phyloP scores from a whole-genome alignment of 1,140 invertebrate species.

The Cyrtorhinus lividipennis region DNA sequence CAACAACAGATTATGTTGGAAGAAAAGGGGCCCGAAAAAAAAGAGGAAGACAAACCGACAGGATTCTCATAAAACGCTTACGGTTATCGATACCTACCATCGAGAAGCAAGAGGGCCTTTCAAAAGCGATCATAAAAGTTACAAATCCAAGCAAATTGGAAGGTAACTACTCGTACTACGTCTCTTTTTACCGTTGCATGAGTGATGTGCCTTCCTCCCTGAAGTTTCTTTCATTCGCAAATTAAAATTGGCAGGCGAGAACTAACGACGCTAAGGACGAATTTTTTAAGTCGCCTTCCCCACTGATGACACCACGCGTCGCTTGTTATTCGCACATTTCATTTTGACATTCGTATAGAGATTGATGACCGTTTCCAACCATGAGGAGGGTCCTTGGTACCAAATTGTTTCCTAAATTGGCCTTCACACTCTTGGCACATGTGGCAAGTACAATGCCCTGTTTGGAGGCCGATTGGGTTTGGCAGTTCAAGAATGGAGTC shows the following conservation, averaged over 20 bases:
- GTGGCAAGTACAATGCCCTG: neutral
- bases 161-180: too few relatives aligned
- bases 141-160: too few relatives aligned
- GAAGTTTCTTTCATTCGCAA: neutral
- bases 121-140: too few relatives aligned
- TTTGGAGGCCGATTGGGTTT: neutral
- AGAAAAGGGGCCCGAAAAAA: too few relatives aligned
- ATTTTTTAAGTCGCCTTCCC: neutral
- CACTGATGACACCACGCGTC: neutral
- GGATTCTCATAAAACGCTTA: too few relatives aligned
- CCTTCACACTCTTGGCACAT: neutral
- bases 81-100: too few relatives aligned
- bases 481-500: neutral
- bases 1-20: too few relatives aligned
- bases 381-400: neutral
- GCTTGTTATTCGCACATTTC: slow-evolving; percentile 5
- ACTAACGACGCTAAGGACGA: slow-evolving; percentile 3
- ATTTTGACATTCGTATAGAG: slow-evolving; percentile 1
- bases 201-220: too few relatives aligned
- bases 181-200: too few relatives aligned
- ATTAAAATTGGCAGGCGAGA: neutral
- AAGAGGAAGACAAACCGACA: too few relatives aligned
- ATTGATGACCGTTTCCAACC: neutral
- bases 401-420: slow-evolving; percentile 3
- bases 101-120: too few relatives aligned